Conservation (phyloP, 2,113 vertebrate genomes). For the Paradisaea rubra region DNA sequence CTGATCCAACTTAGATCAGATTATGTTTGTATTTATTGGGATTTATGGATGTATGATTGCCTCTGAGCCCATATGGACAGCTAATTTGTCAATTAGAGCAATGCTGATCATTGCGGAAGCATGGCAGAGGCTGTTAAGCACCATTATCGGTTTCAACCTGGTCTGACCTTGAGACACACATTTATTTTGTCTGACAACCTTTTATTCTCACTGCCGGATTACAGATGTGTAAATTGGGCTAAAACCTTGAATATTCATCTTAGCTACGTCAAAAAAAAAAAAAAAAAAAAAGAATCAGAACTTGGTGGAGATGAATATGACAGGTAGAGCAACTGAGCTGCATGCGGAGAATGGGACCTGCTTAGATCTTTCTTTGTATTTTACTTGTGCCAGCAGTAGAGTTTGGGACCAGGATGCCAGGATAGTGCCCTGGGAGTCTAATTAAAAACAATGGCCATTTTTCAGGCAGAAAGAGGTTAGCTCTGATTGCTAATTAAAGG, state of each 20-base stretch:
- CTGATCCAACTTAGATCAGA: constrained; percentile 73
- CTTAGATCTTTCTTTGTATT: neutral
- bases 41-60: constrained; percentile 70
- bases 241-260: constrained; percentile 67
- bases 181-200: constrained; percentile 69
- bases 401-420: neutral
- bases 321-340: neutral
- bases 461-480: neutral
- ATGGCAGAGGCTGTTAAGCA: constrained; percentile 57
- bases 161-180: constrained; percentile 69
- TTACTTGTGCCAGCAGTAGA: neutral
- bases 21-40: constrained; percentile 74
- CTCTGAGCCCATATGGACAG: constrained; percentile 69
- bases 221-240: constrained; percentile 63
- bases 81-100: constrained; percentile 73
- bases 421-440: neutral
- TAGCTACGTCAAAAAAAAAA: neutral
- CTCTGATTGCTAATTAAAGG: neutral
- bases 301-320: constrained; percentile 36
- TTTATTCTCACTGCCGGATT: constrained; percentile 64
- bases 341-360: neutral
- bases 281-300: neutral
- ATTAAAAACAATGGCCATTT: neutral
- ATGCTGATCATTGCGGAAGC: constrained; percentile 58
- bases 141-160: constrained; percentile 63